phyloP scores from a whole-genome alignment of 2,113 vertebrate genomes.

The Istiophorus platypterus region DNA sequence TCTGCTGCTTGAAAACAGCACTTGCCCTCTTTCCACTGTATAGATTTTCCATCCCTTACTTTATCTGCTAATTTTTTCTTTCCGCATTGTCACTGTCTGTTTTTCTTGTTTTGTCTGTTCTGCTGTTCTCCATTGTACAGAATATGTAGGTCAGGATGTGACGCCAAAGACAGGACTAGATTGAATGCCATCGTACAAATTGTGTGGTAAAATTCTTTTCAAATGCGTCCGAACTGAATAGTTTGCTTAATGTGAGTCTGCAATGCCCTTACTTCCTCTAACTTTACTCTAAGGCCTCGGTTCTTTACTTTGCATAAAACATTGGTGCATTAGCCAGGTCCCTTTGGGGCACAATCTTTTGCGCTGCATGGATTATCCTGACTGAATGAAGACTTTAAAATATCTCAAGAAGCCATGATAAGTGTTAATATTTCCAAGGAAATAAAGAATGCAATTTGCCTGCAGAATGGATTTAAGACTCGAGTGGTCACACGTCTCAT shows the following conservation, averaged over 20 bases:
- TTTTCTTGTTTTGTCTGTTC: constrained; percentile 7
- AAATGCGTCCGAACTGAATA: neutral
- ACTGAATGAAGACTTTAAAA: constrained; percentile 26
- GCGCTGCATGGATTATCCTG: constrained; percentile 26
- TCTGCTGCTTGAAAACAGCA: constrained; percentile 48
- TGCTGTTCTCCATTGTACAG: constrained; percentile 20
- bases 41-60: constrained; percentile 38
- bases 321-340: constrained; percentile 16
- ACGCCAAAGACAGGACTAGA: constrained; percentile 16
- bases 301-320: constrained; percentile 43
- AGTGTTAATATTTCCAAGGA: constrained; percentile 2
- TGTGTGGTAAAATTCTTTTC: neutral
- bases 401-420: constrained; percentile 9
- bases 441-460: neutral
- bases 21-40: constrained; percentile 51
- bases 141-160: constrained; percentile 53
- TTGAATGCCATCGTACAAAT: constrained; percentile 13
- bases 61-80: constrained; percentile 6
- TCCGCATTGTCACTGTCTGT: constrained; percentile 8
- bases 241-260: constrained; percentile 4
- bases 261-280: constrained; percentile 6
- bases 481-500: neutral
- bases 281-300: constrained; percentile 25
- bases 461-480: neutral
- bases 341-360: constrained; percentile 7